Evolutionary conservation across 2,113 vertebrate species (phyloP), one percentile per base, ranked within the genome.

Genomic region (Pteruthius melanotis): DNA sequence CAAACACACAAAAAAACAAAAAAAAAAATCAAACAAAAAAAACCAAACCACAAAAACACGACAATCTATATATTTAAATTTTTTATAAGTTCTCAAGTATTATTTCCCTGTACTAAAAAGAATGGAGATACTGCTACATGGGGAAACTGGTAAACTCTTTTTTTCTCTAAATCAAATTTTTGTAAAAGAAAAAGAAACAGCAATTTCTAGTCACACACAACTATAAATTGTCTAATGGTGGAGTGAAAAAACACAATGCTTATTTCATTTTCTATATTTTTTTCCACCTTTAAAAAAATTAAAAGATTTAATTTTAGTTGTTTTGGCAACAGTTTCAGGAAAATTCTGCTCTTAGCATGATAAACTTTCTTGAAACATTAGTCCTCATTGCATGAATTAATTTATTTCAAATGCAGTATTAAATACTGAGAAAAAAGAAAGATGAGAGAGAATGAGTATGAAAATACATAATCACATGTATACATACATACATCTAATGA

Each of bases 61-160:
- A 19, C 31, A 72, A 50, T 80, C 77, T 89, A 69, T 94, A 81
- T 26, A 63, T 85, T 93, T 95, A 64, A 23, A 82, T 80, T 49
- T 85, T 80, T 90, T 92, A 10, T 72, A 85, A 63, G 2, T 54
- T 50, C 50, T 87, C 39, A 66, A 42, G 7, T 6, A 66, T 69
- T 70, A 88, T 87, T 65, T 57, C 39, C 23, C 13, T 37, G 16
- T 23, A 59, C 30, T 70, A 78, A 90, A 91, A 92, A 86, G 19
- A 78, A 61, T 52, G 13, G 37, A 74, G 22, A 88, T 69, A 84
- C 5, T 88, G 13, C 3, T 85, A 19, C 28, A 54, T 42, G 45
- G 37, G 68, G 91, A 96, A 84, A 68, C 8, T 45, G 16, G 20
- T 17, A 88, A 88, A 95, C 12, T 37, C 45, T 22, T 19, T 21